A percentile compares a stretch with the other conserved stretches of the same genome.
These are phyloP conservation scores for Myotis vivesi DNA, from an alignment of 2,797 vertebrate genomes.

Conservation along the genomic window DNA sequence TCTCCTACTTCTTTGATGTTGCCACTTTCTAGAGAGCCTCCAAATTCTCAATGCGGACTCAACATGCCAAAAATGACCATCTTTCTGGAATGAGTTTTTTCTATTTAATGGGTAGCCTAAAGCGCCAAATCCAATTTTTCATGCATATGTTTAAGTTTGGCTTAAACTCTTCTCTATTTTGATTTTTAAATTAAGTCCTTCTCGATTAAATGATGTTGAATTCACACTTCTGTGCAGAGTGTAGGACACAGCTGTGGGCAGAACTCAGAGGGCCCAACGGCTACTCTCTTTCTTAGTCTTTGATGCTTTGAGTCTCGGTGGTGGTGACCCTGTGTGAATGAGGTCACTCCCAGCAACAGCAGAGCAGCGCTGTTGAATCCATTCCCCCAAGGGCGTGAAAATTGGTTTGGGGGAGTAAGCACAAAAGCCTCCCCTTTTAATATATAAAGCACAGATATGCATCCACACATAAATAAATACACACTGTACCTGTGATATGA, in stretches of 20 bases:
- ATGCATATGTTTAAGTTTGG: neutral
- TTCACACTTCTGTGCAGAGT: neutral
- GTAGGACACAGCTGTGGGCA: neutral
- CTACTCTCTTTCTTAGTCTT: neutral
- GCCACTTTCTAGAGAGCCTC: conserved; percentile 13
- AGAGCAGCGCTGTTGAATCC: neutral
- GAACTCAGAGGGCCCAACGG: neutral
- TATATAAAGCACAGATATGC: neutral
- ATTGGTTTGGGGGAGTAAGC: neutral
- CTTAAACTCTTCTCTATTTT: conserved; percentile 14
- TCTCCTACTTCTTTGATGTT: neutral
- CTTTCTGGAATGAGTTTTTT: conserved; percentile 34
- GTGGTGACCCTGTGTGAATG: neutral
- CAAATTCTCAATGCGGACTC: conserved; percentile 32
- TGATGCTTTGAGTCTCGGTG: neutral
- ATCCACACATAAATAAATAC: neutral
- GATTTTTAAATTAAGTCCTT: conserved; percentile 5
- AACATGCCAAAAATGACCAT: neutral
- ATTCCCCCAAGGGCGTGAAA: too few species aligned
- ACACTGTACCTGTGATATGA: neutral
- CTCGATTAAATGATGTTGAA: neutral
- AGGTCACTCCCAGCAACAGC: neutral
- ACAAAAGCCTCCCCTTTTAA: neutral
- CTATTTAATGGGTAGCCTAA: neutral
- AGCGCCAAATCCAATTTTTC: neutral